phyloP scores from a whole-genome alignment of 2,113 vertebrate genomes.

The Sturnus vulgaris region DNA sequence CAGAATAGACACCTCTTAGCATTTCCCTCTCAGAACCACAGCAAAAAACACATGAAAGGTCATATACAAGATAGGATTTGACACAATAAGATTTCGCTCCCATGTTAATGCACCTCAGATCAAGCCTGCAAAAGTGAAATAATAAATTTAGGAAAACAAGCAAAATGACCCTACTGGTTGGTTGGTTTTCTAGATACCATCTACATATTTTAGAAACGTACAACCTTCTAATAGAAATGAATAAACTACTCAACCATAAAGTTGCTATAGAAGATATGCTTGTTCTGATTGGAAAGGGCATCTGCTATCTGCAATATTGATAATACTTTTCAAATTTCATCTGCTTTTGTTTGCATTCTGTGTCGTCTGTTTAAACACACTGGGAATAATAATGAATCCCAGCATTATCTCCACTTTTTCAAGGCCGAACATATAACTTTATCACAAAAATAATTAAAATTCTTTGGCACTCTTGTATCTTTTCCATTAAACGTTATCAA shows the following conservation, averaged over 20 bases:
- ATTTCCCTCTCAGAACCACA: constrained; percentile 22
- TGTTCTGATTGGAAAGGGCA: constrained; percentile 99
- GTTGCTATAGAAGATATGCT: constrained; percentile 98
- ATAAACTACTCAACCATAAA: constrained; percentile 99
- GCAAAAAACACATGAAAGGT: constrained; percentile 71
- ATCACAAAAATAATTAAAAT: constrained; percentile 99
- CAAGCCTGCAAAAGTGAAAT: constrained; percentile 75
- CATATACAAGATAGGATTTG: constrained; percentile 72
- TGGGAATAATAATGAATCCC: constrained; percentile 99
- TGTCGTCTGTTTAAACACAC: constrained; percentile 99
- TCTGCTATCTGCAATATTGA: constrained; percentile 99
- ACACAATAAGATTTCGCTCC: constrained; percentile 72
- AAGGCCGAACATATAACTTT: constrained; percentile 99
- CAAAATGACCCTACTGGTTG: constrained; percentile 84
- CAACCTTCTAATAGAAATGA: constrained; percentile 99
- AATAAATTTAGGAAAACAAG: constrained; percentile 86
- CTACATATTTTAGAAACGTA: constrained; percentile 92
- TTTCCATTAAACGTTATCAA: constrained; percentile 99
- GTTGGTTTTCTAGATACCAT: constrained; percentile 83
- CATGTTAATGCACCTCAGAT: constrained; percentile 75
- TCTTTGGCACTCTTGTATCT: constrained; percentile 98
- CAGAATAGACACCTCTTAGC: constrained; percentile 12
- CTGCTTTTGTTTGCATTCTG: constrained; percentile 99
- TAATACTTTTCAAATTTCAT: constrained; percentile 99
- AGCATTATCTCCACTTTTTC: constrained; percentile 99